phyloP scores from a whole-genome alignment of 2,797 vertebrate species.

The Iguana delicatissima region DNA sequence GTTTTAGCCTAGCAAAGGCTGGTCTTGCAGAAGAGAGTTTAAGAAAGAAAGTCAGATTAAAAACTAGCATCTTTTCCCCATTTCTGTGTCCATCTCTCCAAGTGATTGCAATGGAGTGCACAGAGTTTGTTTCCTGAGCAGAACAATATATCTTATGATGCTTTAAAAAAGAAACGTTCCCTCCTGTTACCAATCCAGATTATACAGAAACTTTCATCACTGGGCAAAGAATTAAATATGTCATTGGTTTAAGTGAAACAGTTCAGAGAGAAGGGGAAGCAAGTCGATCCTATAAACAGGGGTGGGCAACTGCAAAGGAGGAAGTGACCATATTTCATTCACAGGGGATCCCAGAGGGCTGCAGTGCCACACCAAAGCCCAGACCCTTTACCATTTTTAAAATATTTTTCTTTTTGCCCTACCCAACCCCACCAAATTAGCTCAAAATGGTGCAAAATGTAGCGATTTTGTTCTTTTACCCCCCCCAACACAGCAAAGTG shows the following conservation, averaged over 20 bases:
- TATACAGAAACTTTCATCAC: not conserved
- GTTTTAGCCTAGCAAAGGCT: not conserved
- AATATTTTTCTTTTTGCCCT: too few species aligned
- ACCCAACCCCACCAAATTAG: too few species aligned
- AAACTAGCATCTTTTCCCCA: not conserved
- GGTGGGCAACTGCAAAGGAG: too few species aligned
- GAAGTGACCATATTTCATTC: too few species aligned
- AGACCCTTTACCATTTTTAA: too few species aligned
- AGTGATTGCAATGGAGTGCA: not conserved
- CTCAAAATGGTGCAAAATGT: too few species aligned
- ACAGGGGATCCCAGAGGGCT: too few species aligned
- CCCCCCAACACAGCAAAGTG: too few species aligned
- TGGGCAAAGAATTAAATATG: not conserved
- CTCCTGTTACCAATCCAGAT: not conserved
- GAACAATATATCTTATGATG: not conserved
- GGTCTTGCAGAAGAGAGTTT: not conserved
- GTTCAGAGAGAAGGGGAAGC: not conserved
- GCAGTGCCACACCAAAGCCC: too few species aligned
- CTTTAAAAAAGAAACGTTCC: not conserved
- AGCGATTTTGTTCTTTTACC: too few species aligned
- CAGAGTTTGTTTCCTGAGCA: not conserved
- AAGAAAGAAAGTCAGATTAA: not conserved
- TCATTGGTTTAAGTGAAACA: not conserved
- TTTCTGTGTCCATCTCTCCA: not conserved
- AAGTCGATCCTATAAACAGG: too few species aligned